A percentile compares a stretch with the other conserved stretches of the same genome.
These are phyloP conservation scores for Zhuqinia jingwanae DNA, from an alignment of 2,888 invertebrate species.

Conservation along the genomic window DNA sequence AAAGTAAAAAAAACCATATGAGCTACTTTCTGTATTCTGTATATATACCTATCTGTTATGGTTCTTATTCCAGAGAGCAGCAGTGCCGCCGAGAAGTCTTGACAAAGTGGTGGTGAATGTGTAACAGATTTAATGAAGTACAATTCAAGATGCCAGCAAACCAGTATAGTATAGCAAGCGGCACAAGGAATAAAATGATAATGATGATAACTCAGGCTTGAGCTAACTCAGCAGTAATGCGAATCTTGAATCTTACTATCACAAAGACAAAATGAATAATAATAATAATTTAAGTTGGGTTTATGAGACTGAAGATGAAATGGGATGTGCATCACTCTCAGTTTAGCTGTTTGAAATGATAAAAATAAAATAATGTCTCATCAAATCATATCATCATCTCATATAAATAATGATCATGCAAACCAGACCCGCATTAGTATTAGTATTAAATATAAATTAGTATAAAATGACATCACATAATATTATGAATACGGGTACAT, in stretches of 20 bases:
- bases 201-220: not conserved
- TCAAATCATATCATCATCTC: too few species aligned
- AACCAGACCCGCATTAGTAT: too few species aligned
- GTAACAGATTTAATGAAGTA: constrained; percentile 17
- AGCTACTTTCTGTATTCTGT: not conserved
- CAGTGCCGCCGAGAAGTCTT: constrained; percentile 8
- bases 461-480: too few species aligned
- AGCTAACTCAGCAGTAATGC: not conserved
- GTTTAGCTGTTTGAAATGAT: too few species aligned
- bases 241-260: not conserved
- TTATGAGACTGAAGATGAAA: not conserved
- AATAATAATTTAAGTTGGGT: too few species aligned
- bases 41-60: not conserved
- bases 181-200: not conserved
- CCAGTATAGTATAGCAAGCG: not conserved
- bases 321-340: not conserved
- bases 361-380: too few species aligned
- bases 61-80: not conserved
- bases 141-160: not conserved
- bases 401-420: too few species aligned
- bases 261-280: not conserved
- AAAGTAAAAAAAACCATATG: too few species aligned
- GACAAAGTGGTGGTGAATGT: constrained; percentile 20
- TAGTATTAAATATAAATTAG: too few species aligned
- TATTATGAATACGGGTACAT: too few species aligned